Evolutionary conservation across 2,113 vertebrate species (phyloP), one percentile per base, ranked within the genome.

Genomic region (Corynorhinus townsendii): DNA sequence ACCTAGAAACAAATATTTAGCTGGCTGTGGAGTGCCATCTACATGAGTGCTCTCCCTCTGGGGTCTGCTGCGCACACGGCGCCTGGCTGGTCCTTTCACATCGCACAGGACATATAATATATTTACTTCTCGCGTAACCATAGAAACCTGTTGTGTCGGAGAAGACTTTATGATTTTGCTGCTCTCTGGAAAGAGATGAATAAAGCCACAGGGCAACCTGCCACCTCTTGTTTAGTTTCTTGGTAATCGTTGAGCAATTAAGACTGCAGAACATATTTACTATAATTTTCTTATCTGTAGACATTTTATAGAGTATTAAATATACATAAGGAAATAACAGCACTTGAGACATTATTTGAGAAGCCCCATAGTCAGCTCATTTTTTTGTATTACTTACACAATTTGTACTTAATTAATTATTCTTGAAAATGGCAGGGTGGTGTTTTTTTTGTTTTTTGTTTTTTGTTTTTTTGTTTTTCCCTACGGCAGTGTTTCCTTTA

Each of bases 121-220:
- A 97, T 97, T 97, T 97, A 97, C 86, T 17, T 96, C 95, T 76
- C 20, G 0, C 11, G 97, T 97, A 97, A 97, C 97, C 97, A 97
- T 97, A 97, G 97, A 95, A 97, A 97, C 97, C 96, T 97, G 96
- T 96, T 97, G 96, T 96, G 84, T 76, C 40, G 3, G 90, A 66
- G 94, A 90, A 95, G 97, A 95, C 79, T 92, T 95, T 81, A 90
- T 79, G 91, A 76, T 89, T 90, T 80, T 88, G 83, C 95, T 93
- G 84, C 94, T 87, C 92, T 81, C 84, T 43, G 22, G 95, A 93
- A 97, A 89, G 84, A 91, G 56, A 94, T 45, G 94, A 89, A 95
- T 95, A 91, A 96, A 96, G 92, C 97, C 92, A 84, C 90, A 62
- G 94, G 88, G 92, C 95, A 91, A 68, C 87, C 90, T 86, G 86